Conservation (phyloP, 2,113 vertebrate genomes). For the Delphinapterus leucas region DNA sequence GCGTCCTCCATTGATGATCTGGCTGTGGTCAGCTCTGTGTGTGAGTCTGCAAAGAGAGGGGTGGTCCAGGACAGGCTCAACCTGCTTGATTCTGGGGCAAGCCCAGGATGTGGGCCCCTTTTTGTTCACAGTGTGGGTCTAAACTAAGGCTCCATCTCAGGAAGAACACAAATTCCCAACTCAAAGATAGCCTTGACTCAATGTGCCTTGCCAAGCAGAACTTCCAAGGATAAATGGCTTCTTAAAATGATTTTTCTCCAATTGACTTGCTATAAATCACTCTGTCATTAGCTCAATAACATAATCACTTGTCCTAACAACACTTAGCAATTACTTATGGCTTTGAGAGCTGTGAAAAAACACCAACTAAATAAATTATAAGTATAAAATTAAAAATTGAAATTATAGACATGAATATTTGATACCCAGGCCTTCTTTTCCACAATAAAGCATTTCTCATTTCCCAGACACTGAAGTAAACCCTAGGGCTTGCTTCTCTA, state of each 20-base stretch:
- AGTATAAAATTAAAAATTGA: conserved; percentile 59
- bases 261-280: not conserved
- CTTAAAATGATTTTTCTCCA: not conserved
- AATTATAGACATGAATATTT: conserved; percentile 54
- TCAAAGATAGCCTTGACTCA: not conserved
- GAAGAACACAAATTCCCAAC: not conserved
- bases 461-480: conserved; percentile 10
- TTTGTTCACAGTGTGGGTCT: not conserved
- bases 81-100: not conserved
- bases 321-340: conserved; percentile 19
- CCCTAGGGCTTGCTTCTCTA: not conserved
- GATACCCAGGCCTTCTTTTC: conserved; percentile 6
- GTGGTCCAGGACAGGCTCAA: not conserved
- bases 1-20: not conserved
- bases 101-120: not conserved
- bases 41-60: not conserved
- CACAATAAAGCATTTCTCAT: not conserved
- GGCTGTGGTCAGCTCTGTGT: not conserved
- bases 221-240: conserved; percentile 28
- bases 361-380: conserved; percentile 62
- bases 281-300: conserved; percentile 7
- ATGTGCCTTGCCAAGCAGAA: not conserved
- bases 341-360: conserved; percentile 41
- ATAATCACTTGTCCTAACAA: conserved; percentile 7
- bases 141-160: not conserved